These are phyloP conservation scores for Holacanthella duospinosa DNA, from an alignment of 2,888 invertebrate genomes.

Conservation along the genomic window DNA sequence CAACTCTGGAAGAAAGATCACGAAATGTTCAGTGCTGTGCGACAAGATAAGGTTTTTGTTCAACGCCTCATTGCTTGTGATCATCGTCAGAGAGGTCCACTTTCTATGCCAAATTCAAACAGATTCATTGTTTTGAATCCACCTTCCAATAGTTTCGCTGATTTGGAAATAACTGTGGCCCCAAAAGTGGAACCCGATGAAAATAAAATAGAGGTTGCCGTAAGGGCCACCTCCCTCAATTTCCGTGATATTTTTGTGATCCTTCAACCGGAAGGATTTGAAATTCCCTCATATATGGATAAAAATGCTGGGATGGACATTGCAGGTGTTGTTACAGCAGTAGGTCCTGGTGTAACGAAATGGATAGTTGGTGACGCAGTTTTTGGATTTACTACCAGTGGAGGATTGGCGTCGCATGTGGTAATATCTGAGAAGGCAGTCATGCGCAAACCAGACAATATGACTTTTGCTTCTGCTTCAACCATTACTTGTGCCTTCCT, in stretches of 20 bases:
- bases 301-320: conserved; percentile 15
- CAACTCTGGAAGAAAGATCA: neutral
- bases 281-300: neutral
- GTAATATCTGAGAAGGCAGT: conserved; percentile 4
- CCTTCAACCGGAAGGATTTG: conserved; percentile 5
- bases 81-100: neutral
- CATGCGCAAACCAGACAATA: conserved; percentile 1
- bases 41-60: neutral
- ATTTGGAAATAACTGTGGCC: neutral
- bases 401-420: conserved; percentile 11
- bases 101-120: neutral
- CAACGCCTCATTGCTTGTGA: neutral
- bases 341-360: neutral
- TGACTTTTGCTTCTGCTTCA: conserved; percentile 15
- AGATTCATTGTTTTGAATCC: neutral
- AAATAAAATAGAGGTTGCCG: neutral
- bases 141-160: neutral
- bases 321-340: conserved; percentile 8
- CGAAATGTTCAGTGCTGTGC: neutral
- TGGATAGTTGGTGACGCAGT: conserved; percentile 13
- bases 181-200: neutral
- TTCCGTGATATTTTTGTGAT: conserved; percentile 5
- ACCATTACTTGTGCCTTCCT: conserved; percentile 15
- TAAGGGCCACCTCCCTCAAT: conserved; percentile 1
- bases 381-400: conserved; percentile 9